Evolutionary conservation across 2,888 invertebrate species (phyloP), one percentile per base, ranked within the genome.

Genomic region (Mamestra brassicae): DNA sequence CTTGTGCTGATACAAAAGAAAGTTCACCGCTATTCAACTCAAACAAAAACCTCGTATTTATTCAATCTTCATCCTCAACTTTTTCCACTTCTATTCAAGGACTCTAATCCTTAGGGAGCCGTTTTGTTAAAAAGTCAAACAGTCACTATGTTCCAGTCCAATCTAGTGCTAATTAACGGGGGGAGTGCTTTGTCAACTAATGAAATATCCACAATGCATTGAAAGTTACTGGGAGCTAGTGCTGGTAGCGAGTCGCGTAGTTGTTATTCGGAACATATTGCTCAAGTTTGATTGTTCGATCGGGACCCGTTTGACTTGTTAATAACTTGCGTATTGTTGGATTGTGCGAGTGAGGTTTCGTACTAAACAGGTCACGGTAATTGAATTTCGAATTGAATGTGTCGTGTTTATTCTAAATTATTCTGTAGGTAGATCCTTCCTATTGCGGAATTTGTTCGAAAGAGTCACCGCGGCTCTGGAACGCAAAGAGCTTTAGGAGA

Each of bases 151-250:
- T 61, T 71, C 42, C 15, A 58, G 45, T 74, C 26, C 58, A 76
- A 58, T 71, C 13, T 68, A 60, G 50, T 61, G 71, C 58, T 82
- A 75, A 86, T 75, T 74, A 82, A 80, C 66, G 52, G 6, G 4
- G 45, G 63, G 62, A 81, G 57, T 61, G 26, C 36, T 70, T 38
- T 50, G 63, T 65, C 17, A 74, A 61, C 67, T 82, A 76, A 75
- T 86, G 63, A 82, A 86, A 82, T 79, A 86, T 79, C 78, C 38
- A 79, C 78, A 83, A 76, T 80, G 74, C 76, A 67, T 74, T 72
- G 34, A 66, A 71, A 67, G 70, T 72, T 71, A 61, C 60, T 74
- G 45, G 65, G 68, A 77, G 57, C 73, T 52, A 64, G 70, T 63
- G 47, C 36, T 76, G 65, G 67, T 4, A 74, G 74, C 38, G 15